Evolutionary conservation across 1,140 invertebrate genomes (phyloP), one percentile per base, ranked within the genome.

Genomic region (Drosophila dunni): DNA sequence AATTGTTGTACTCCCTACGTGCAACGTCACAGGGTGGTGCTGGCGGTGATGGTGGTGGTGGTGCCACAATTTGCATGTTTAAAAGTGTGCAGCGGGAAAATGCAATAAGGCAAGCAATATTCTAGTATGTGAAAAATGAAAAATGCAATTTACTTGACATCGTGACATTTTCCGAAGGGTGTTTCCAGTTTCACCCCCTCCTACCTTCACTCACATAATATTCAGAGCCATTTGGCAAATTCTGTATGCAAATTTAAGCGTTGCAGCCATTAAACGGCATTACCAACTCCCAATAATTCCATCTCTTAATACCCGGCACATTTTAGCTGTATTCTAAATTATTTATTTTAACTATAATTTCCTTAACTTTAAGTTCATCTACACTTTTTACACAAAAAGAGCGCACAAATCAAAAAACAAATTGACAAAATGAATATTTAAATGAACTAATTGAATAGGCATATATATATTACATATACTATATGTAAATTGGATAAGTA

Each of bases 61-160:
- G 46, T 72, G 60, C 33, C 63, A 56, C 53, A 77, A 91, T 91
- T 91, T 91, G 89, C 89, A 91, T 91, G 89, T 89, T 91, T 89
- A 91, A 89, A 91, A 90, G 67, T 75, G 68, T 75, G 72, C 46
- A 73, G 46, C 64, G 51, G 63, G 51, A 79, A 88, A 79, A 76
- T 64, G 45, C 57, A 63, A 75, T 70, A 64, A 67, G 63, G 33
- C 50, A 53, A 53, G 10, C 24, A 53, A 51, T 34, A 51, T 13
- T 9, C 38, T n/a, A 77, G 63, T 61, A 83, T 78, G 70, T 89
- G 81, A 81, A 85, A 86, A 90, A 79, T 85, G 68, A 76, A 90
- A 90, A 81, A 81, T 81, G 78, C 78, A 80, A 78, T 80, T 80
- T 80, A 80, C 66, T 70, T 74, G 62, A 67, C 56, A 34, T 58